Conservation (phyloP, 2,113 vertebrate genomes). For the Entomyzon cyanotis region DNA sequence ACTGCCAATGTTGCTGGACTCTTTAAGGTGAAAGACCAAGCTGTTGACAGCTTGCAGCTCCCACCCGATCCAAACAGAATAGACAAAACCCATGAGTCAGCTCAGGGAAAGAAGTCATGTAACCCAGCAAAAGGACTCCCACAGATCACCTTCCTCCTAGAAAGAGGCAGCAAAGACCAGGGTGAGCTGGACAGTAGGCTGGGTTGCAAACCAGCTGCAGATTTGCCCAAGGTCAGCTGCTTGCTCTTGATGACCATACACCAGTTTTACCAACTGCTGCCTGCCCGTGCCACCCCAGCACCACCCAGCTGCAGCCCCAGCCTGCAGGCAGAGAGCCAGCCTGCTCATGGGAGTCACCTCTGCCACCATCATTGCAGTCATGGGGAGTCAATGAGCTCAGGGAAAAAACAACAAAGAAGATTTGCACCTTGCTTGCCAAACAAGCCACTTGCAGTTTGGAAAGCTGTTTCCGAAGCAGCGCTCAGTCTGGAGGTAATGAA, state of each 20-base stretch:
- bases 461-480: not conserved
- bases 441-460: not conserved
- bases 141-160: not conserved
- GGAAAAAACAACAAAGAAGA: not conserved
- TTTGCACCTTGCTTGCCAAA: not conserved
- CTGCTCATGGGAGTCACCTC: fast-evolving
- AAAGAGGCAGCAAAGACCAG: not conserved
- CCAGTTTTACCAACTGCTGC: not conserved
- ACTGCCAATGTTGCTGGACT: not conserved
- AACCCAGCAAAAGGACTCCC: not conserved
- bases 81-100: not conserved
- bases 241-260: fast-evolving
- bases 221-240: not conserved
- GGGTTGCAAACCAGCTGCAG: not conserved
- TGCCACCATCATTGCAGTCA: fast-evolving
- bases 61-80: not conserved
- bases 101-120: not conserved
- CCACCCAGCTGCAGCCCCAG: not conserved
- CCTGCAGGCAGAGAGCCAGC: not conserved
- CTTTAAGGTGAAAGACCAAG: not conserved
- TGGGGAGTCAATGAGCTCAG: not conserved
- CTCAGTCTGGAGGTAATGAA: not conserved
- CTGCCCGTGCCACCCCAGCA: not conserved
- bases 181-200: not conserved
- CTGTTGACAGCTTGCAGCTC: not conserved